These are phyloP conservation scores for Ciconia maguari DNA, from an alignment of 2,113 vertebrate genomes.

Conservation along the genomic window DNA sequence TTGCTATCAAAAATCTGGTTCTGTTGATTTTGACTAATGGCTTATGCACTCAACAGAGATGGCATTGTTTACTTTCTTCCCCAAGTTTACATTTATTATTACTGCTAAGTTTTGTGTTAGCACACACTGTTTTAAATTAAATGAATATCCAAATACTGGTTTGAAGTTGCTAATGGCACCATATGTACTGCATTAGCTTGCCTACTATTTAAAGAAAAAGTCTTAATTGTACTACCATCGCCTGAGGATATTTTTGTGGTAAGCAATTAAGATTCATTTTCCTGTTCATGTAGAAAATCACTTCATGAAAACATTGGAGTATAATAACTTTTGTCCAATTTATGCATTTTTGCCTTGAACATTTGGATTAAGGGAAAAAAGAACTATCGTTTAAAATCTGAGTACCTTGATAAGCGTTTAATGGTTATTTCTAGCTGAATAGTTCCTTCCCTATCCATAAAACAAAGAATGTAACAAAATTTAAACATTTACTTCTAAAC, in stretches of 20 bases:
- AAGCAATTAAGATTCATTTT: constrained; percentile 42
- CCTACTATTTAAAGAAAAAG: constrained; percentile 45
- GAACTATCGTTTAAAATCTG: neutral
- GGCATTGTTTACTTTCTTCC: constrained; percentile 39
- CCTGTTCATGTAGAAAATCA: constrained; percentile 32
- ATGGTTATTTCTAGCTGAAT: neutral
- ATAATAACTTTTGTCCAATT: constrained; percentile 16
- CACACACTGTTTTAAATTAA: constrained; percentile 30
- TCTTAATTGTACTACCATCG: constrained; percentile 1
- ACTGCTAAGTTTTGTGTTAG: constrained; percentile 41
- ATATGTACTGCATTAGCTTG: constrained; percentile 37
- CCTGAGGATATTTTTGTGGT: constrained; percentile 51
- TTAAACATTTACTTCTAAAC: neutral
- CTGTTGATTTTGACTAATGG: constrained; percentile 1
- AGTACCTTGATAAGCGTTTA: neutral
- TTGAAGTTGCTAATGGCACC: constrained; percentile 50
- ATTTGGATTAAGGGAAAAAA: neutral
- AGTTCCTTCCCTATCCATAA: neutral
- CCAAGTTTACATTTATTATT: constrained; percentile 35
- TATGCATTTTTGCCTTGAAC: constrained; percentile 32
- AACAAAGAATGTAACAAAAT: neutral
- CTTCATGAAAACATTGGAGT: constrained; percentile 16
- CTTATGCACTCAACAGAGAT: neutral
- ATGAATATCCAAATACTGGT: constrained; percentile 30
- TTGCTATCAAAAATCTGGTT: constrained; percentile 13